Evolutionary conservation across 2,888 invertebrate species (phyloP).

Genomic region (Apodemia zela): DNA sequence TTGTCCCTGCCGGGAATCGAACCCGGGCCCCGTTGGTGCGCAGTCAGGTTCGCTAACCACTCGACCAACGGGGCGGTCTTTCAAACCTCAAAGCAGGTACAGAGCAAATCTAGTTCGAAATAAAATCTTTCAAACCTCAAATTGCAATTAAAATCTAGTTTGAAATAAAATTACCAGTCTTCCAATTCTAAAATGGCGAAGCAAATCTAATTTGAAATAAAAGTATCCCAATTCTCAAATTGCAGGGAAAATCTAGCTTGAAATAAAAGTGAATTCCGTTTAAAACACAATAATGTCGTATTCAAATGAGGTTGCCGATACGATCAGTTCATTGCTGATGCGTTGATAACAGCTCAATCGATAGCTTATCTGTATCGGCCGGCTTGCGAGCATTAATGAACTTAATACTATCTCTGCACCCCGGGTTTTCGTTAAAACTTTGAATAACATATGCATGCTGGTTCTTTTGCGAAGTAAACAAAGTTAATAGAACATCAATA

Average conservation of each 20-base stretch:
- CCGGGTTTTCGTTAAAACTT: not conserved
- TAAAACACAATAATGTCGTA: conserved; percentile 17
- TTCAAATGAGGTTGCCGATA: conserved; percentile 28
- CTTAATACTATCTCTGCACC: not conserved
- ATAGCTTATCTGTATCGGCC: conserved; percentile 26
- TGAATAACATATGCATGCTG: not conserved
- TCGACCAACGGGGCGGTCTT: too few species aligned
- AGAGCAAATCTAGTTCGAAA: too few species aligned
- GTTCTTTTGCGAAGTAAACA: too few species aligned
- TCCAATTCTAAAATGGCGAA: too few species aligned
- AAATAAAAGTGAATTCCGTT: conserved; percentile 10
- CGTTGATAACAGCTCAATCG: conserved; percentile 21
- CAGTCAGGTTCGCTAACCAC: too few species aligned
- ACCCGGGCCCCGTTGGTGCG: too few species aligned
- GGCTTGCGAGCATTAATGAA: conserved; percentile 7
- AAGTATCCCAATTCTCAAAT: not conserved
- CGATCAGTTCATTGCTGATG: conserved; percentile 28
- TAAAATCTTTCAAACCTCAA: too few species aligned
- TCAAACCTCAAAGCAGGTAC: too few species aligned
- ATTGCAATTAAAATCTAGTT: too few species aligned
- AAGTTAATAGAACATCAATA: too few species aligned
- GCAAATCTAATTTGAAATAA: not conserved
- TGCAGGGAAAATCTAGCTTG: not conserved
- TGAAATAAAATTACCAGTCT: too few species aligned
- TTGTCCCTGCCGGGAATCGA: too few species aligned